These are phyloP conservation scores for Brenthis ino DNA, from an alignment of 2,888 invertebrate genomes.

Conservation along the genomic window DNA sequence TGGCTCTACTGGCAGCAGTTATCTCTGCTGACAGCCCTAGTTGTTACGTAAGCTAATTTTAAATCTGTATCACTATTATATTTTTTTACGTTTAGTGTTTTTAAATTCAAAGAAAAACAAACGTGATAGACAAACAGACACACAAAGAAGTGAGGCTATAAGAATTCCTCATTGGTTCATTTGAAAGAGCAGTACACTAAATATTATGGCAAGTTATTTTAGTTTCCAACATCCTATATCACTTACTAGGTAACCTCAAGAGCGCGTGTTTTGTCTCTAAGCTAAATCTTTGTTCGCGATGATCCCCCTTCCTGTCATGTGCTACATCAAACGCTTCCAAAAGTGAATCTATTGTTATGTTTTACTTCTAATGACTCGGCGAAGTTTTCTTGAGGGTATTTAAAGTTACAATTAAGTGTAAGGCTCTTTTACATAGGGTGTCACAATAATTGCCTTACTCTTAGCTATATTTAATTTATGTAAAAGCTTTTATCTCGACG, in stretches of 20 bases:
- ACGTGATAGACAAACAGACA: too few relatives aligned
- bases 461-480: not conserved
- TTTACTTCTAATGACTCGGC: conserved; percentile 19
- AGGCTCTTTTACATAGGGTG: not conserved
- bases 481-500: too few relatives aligned
- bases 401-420: conserved; percentile 10
- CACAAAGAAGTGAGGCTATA: too few relatives aligned
- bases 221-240: conserved; percentile 50
- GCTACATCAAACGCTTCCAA: conserved; percentile 61
- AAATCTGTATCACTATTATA: too few relatives aligned
- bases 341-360: conserved; percentile 28
- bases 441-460: not conserved
- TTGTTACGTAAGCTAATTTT: too few relatives aligned
- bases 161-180: too few relatives aligned
- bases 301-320: conserved; percentile 57
- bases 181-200: not conserved
- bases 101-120: too few relatives aligned
- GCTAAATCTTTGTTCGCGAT: conserved; percentile 71
- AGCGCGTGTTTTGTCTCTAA: conserved; percentile 74
- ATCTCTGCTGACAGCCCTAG: too few relatives aligned
- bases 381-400: conserved; percentile 10
- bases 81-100: too few relatives aligned
- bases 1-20: too few relatives aligned
- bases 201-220: not conserved
- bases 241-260: conserved; percentile 63